Evolutionary conservation across 2,113 vertebrate species (phyloP).

Genomic region (Dasyurus viverrinus): DNA sequence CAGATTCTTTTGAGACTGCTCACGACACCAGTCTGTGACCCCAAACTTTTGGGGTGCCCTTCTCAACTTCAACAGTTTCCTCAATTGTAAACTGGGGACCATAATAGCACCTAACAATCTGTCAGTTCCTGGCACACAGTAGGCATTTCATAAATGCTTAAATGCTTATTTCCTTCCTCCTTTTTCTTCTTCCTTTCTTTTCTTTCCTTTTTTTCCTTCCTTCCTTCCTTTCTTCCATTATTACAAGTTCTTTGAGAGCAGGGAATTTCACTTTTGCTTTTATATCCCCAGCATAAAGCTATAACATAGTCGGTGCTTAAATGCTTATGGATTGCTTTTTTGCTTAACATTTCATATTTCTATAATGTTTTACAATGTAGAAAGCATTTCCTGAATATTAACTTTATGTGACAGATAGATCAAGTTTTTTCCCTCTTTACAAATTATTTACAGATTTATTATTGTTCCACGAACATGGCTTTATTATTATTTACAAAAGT

Average conservation of each 20-base stretch:
- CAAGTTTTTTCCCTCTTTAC: neutral
- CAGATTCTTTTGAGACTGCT: too few species aligned
- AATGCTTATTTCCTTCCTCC: neutral
- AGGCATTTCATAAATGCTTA: neutral
- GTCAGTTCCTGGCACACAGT: too few species aligned
- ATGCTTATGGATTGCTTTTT: neutral
- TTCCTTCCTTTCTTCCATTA: neutral
- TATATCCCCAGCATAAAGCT: neutral
- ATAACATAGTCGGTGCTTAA: neutral
- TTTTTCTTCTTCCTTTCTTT: too few species aligned
- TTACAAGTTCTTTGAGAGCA: neutral
- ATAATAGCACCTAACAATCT: too few species aligned
- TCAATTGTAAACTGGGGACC: too few species aligned
- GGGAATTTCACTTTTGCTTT: neutral
- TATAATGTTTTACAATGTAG: neutral
- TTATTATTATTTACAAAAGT: too few species aligned
- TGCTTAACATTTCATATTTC: neutral
- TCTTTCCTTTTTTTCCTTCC: neutral
- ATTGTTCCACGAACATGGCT: neutral
- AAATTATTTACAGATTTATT: neutral
- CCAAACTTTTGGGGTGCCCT: too few species aligned
- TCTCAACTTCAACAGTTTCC: too few species aligned
- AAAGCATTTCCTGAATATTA: neutral
- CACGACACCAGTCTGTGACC: too few species aligned
- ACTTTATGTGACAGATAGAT: neutral